Evolutionary conservation across 1,140 invertebrate species (phyloP).

Genomic region (Atta colombica): DNA sequence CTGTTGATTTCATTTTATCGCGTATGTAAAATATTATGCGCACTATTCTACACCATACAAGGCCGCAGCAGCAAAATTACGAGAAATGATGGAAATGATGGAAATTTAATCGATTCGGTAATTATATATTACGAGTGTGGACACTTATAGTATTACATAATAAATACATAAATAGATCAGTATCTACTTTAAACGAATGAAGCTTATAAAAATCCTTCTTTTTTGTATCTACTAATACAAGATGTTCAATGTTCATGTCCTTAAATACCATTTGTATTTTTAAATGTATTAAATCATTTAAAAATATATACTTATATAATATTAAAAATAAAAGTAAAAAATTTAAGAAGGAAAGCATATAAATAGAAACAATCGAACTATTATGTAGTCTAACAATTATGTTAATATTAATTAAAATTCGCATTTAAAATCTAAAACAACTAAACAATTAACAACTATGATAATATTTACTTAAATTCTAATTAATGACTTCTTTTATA

Average conservation of each 20-base stretch:
- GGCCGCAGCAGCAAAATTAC: slow-evolving; percentile 14
- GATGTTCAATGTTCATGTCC: neutral
- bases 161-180: neutral
- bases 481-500: neutral
- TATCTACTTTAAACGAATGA: slow-evolving; percentile 5
- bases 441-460: neutral
- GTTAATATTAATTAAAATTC: neutral
- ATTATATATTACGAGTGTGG: neutral
- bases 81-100: neutral
- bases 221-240: neutral
- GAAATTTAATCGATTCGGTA: neutral
- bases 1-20: slow-evolving; percentile 37
- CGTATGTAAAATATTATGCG: slow-evolving; percentile 36
- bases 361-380: neutral
- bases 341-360: neutral
- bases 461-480: neutral
- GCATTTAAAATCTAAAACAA: neutral
- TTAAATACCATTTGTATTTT: neutral
- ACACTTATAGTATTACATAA: neutral
- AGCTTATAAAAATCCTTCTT: neutral
- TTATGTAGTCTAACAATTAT: neutral
- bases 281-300: neutral
- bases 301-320: neutral
- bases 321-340: neutral
- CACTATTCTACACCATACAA: slow-evolving; percentile 80